Percentiles rank a stretch among this genome's conserved stretches.
Conservation (phyloP, 2,888 invertebrate genomes). For the Pseudococcus longispinus region DNA sequence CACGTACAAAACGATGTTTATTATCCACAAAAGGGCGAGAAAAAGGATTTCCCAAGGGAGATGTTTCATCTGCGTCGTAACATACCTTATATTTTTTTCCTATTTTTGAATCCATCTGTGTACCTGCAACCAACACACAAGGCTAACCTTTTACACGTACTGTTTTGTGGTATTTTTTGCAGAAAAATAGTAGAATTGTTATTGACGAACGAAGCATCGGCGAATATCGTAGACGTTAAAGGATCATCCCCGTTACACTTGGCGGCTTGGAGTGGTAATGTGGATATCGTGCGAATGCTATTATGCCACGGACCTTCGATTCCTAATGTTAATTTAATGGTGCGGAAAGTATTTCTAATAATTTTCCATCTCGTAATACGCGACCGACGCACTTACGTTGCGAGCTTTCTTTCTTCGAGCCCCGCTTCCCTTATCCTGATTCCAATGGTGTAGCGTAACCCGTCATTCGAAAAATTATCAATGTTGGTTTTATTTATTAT, state of each 20-base stretch:
- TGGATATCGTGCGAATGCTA: slow-evolving; percentile 84
- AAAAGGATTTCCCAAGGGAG: neutral
- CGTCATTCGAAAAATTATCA: slow-evolving; percentile 1
- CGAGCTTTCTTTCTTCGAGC: neutral
- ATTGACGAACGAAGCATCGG: slow-evolving; percentile 84
- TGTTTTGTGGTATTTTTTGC: slow-evolving; percentile 58
- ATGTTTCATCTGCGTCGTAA: neutral
- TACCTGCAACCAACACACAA: neutral
- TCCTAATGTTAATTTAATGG: slow-evolving; percentile 84
- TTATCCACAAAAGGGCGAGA: neutral
- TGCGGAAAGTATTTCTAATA: slow-evolving; percentile 64
- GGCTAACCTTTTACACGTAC: neutral
- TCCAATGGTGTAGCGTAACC: neutral
- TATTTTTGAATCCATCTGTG: neutral
- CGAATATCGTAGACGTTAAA: slow-evolving; percentile 85
- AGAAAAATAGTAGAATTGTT: slow-evolving; percentile 86
- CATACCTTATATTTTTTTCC: too few relatives aligned
- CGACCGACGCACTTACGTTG: too few relatives aligned
- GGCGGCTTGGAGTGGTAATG: slow-evolving; percentile 93
- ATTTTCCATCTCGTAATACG: neutral
- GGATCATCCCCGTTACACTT: slow-evolving; percentile 92
- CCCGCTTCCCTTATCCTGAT: neutral
- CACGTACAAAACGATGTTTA: neutral
- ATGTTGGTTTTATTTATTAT: slow-evolving; percentile 21
- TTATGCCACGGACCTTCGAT: slow-evolving; percentile 81